Conservation (phyloP, 92 coral and sea anemone species). For the Galaxea fascicularis region DNA sequence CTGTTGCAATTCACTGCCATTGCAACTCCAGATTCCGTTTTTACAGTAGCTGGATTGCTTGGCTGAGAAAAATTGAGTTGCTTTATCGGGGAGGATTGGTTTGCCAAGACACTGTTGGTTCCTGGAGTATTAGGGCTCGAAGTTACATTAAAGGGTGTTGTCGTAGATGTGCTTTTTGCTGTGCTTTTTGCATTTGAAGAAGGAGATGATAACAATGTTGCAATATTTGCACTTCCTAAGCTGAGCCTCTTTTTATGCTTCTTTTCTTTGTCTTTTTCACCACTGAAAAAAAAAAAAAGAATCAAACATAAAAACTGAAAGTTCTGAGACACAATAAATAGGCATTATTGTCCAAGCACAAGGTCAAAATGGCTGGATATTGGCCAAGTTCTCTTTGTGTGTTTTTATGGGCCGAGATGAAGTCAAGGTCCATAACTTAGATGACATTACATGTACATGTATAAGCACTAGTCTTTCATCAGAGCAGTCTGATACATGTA, state of each 20-base stretch:
- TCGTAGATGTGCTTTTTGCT: background rate
- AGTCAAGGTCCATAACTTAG: background rate
- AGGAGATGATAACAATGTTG: slow-evolving; percentile 18
- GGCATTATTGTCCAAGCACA: background rate
- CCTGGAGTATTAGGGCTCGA: slow-evolving; percentile 31
- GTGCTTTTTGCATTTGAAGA: slow-evolving; percentile 36
- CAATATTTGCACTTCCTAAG: slow-evolving; percentile 30
- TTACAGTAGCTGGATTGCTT: slow-evolving; percentile 20
- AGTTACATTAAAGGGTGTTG: slow-evolving; percentile 32
- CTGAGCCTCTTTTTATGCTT: slow-evolving; percentile 80
- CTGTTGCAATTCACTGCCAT: slow-evolving; percentile 15
- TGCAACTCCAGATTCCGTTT: slow-evolving; percentile 24
- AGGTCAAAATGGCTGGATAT: background rate
- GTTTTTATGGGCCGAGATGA: too few species aligned
- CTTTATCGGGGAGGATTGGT: slow-evolving; percentile 26
- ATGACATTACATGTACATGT: too few species aligned
- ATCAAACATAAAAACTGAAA: background rate
- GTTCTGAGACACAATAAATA: background rate
- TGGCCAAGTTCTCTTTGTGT: too few species aligned
- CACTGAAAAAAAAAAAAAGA: slow-evolving; percentile 60
- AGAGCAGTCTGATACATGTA: too few species aligned
- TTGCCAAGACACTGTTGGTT: background rate
- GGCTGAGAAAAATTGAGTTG: slow-evolving; percentile 11
- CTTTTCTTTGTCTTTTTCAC: slow-evolving; percentile 80
- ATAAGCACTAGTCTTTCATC: too few species aligned